Conservation (phyloP, 2,797 vertebrate genomes). For the Borostomias antarcticus region DNA sequence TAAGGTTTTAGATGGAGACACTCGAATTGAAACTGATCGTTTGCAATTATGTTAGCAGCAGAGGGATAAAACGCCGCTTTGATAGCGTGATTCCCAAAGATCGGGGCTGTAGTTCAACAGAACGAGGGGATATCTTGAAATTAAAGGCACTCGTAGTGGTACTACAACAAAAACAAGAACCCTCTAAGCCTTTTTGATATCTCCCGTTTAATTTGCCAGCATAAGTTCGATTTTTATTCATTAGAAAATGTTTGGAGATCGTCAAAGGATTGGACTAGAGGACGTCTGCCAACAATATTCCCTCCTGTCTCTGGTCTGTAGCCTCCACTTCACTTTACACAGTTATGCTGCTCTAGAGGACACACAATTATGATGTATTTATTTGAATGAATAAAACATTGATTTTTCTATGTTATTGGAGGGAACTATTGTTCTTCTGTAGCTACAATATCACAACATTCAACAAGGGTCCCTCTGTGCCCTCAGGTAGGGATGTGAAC, state of each 20-base stretch:
- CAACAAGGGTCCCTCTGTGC: background rate
- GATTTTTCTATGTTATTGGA: background rate
- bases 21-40: conserved; percentile 49
- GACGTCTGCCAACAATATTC: conserved; percentile 32
- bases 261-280: conserved; percentile 49
- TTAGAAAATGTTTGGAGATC: conserved; percentile 47
- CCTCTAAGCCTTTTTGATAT: conserved; percentile 48
- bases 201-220: conserved; percentile 54
- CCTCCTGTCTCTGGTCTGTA: conserved; percentile 30
- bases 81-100: conserved; percentile 62
- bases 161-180: too few species aligned
- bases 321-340: conserved; percentile 21
- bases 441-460: background rate
- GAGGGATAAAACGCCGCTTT: conserved; percentile 59
- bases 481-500: conserved; percentile 39
- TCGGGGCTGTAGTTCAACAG: conserved; percentile 53
- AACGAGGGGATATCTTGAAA: conserved; percentile 41
- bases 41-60: conserved; percentile 58
- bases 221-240: conserved; percentile 56
- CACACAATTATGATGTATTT: too few species aligned
- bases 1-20: conserved; percentile 32
- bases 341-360: too few species aligned
- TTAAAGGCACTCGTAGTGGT: conserved; percentile 33
- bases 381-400: too few species aligned
- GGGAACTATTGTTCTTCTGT: background rate